phyloP scores from a whole-genome alignment of 2,888 invertebrate genomes.

The Seira ritae region DNA sequence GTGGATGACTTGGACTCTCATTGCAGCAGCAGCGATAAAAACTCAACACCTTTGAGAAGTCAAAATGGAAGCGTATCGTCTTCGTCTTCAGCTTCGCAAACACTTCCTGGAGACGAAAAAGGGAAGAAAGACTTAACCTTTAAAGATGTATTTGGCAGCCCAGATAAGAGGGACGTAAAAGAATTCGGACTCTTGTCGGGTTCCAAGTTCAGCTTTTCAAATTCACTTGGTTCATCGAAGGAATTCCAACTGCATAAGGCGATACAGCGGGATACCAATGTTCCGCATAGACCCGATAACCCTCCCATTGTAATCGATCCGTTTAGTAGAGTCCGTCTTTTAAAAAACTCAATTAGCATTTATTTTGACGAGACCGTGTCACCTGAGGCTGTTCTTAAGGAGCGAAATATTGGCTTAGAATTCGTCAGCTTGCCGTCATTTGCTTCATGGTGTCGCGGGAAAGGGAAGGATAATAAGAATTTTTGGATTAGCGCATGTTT shows the following conservation, averaged over 20 bases:
- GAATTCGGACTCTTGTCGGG: constrained; percentile 29
- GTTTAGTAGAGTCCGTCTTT: constrained; percentile 56
- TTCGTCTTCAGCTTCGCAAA: no score
- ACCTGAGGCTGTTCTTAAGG: constrained; percentile 62
- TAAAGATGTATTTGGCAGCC: constrained; percentile 68
- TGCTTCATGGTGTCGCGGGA: constrained; percentile 53
- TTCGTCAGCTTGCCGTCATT: constrained; percentile 55
- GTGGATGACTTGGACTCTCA: background rate
- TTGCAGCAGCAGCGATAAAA: no score
- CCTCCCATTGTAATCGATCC: constrained; percentile 63
- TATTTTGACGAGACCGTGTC: constrained; percentile 59
- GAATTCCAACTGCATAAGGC: constrained; percentile 1
- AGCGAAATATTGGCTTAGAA: constrained; percentile 64
- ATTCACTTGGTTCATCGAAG: background rate
- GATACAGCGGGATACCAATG: constrained; percentile 18
- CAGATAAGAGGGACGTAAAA: constrained; percentile 48
- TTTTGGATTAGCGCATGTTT: constrained; percentile 70
- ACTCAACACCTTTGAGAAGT: no score
- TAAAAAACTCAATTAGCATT: constrained; percentile 61
- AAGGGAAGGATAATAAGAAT: constrained; percentile 60
- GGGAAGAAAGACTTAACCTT: constrained; percentile 25
- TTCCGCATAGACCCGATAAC: constrained; percentile 23
- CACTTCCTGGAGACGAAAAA: no score
- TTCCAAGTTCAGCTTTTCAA: background rate
- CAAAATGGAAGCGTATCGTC: no score